Evolutionary conservation across 2,113 vertebrate species (phyloP), one percentile per base, ranked within the genome.

Genomic region (Grus americana): DNA sequence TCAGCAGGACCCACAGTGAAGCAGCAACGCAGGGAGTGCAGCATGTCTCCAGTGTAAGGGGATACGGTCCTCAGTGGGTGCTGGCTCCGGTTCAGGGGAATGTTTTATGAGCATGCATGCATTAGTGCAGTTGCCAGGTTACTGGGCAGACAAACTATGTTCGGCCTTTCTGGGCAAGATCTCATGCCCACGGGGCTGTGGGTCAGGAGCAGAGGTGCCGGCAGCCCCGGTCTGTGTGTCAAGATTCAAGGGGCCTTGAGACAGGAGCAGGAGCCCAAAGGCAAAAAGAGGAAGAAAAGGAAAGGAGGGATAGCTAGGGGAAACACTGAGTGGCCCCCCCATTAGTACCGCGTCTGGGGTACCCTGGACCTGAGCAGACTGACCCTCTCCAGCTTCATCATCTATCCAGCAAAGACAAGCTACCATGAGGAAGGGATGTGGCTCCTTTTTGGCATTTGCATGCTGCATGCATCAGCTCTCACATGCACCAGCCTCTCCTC

Each of bases 81-180:
- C 89, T 96, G 95, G 95, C 96, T 81, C 61, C 3, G 1, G 12
- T 67, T 96, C 96, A 95, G 94, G 91, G 58, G 50, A 65, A 75
- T 89, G 87, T 86, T 92, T 94, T 81, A 75, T 91, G 91, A 55
- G 36, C 90, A 54, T 11, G 6, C 95, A 79, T 78, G 74, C 95
- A 70, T 40, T 23, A 95, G 57, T 86, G 86, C 73, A 75, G 96
- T 96, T 96, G 90, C 95, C 92, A 92, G 90, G 93, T 94, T 92
- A 95, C 96, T 84, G 80, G 23, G 95, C 95, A 90, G 88, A 91
- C 86, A 93, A 96, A 96, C 93, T 95, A 11, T 88, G 89, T 12
- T 83, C 67, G 6, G 93, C 72, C 86, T 93, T 78, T 62, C 82
- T 79, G 63, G 67, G 71, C 1, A 32, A 80, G 71, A 52, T 50